phyloP scores from a whole-genome alignment of 1,140 invertebrate genomes.

The Papilio dardanus region DNA sequence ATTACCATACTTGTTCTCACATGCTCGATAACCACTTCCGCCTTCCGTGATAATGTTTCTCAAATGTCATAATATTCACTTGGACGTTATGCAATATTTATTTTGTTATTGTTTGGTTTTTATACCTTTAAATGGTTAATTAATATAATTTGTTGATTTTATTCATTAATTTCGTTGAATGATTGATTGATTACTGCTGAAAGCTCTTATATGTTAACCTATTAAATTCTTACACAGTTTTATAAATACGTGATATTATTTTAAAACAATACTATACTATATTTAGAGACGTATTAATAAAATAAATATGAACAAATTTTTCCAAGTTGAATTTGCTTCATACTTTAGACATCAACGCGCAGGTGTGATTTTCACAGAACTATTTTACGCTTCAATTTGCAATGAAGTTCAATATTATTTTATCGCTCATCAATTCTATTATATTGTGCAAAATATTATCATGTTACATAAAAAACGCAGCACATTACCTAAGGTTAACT shows the following conservation, averaged over 20 bases:
- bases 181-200: no score
- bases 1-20: conserved; percentile 40
- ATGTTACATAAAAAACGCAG: conserved; percentile 41
- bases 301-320: neutral
- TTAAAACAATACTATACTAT: neutral
- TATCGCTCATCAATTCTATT: conserved; percentile 13
- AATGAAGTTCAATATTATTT: neutral
- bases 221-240: neutral
- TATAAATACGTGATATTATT: neutral
- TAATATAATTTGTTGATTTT: neutral
- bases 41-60: conserved; percentile 37
- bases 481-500: conserved; percentile 50
- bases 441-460: conserved; percentile 19
- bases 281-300: neutral
- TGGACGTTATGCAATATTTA: conserved; percentile 2
- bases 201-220: no score
- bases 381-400: neutral
- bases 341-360: conserved; percentile 32
- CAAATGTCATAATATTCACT: conserved; percentile 30
- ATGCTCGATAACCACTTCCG: conserved; percentile 39
- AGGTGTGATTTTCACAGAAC: neutral
- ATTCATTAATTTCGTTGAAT: no score
- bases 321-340: neutral
- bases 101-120: neutral
- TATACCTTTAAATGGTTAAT: neutral